phyloP scores from a whole-genome alignment of 2,113 vertebrate genomes.

The Salvator merianae region DNA sequence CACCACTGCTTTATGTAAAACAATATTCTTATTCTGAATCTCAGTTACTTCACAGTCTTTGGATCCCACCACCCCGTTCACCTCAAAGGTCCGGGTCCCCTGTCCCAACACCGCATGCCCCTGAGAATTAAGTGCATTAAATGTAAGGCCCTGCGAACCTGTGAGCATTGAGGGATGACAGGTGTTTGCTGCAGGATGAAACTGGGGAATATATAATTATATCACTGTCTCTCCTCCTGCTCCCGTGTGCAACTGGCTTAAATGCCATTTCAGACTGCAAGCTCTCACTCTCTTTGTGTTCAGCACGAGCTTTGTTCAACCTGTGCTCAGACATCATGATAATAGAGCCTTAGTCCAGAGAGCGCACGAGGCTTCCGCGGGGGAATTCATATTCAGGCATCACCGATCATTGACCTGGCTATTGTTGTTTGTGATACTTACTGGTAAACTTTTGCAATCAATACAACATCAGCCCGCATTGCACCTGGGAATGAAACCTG shows the following conservation, averaged over 20 bases:
- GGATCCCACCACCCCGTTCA: neutral
- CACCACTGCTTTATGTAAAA: no score
- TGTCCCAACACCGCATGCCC: neutral
- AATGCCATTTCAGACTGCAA: slow-evolving; percentile 87
- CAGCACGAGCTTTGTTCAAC: slow-evolving; percentile 71
- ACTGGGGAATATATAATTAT: slow-evolving; percentile 85
- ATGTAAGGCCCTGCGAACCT: neutral
- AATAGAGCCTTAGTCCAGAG: slow-evolving; percentile 70
- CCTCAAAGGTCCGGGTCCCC: neutral
- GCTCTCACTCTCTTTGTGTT: slow-evolving; percentile 70
- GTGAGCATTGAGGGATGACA: slow-evolving; percentile 56
- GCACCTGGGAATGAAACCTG: slow-evolving; percentile 94
- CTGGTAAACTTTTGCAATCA: slow-evolving; percentile 97
- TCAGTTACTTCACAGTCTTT: neutral
- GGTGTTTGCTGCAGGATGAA: slow-evolving; percentile 51
- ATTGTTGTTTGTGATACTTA: slow-evolving; percentile 97
- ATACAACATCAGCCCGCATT: slow-evolving; percentile 89
- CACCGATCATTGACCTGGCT: slow-evolving; percentile 91
- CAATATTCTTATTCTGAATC: neutral
- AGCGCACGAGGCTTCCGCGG: slow-evolving; percentile 44
- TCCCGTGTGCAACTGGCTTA: slow-evolving; percentile 88
- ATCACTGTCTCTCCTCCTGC: slow-evolving; percentile 81
- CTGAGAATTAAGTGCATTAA: slow-evolving; percentile 29
- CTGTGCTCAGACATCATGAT: slow-evolving; percentile 81
- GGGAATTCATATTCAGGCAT: slow-evolving; percentile 87